Evolutionary conservation across 2,797 vertebrate genomes (phyloP).

Genomic region (Phataginus tricuspis): DNA sequence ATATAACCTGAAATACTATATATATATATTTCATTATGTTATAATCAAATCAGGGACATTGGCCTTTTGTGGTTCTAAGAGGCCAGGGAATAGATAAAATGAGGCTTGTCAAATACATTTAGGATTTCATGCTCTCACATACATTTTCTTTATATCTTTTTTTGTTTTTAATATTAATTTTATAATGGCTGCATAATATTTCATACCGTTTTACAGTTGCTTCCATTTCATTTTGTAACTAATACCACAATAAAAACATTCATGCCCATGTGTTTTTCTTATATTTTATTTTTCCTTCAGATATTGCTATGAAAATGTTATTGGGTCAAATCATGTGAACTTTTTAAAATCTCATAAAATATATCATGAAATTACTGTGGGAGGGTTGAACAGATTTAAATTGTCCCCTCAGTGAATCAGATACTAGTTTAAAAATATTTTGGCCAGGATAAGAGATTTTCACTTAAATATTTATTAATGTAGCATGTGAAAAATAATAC

Average conservation of each 20-base stretch:
- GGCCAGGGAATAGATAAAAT: background rate
- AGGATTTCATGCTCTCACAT: conserved; percentile 8
- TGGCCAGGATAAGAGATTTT: background rate
- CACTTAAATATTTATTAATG: background rate
- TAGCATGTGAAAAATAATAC: background rate
- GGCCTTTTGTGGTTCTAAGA: background rate
- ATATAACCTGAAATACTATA: conserved; percentile 48
- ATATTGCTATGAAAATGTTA: background rate
- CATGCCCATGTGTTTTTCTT: background rate
- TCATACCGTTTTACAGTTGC: background rate
- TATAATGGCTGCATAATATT: background rate
- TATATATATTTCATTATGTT: conserved; percentile 62
- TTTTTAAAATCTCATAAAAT: background rate
- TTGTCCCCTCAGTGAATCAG: background rate
- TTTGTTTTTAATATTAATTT: background rate
- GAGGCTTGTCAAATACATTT: background rate
- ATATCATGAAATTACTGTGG: background rate
- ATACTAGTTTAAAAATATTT: conserved; percentile 29
- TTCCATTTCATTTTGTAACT: background rate
- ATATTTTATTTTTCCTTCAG: background rate
- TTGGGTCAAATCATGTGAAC: background rate
- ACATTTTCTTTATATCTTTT: conserved; percentile 12
- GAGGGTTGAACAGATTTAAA: background rate
- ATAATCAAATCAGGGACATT: conserved; percentile 58
- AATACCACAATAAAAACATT: conserved; percentile 21